Evolutionary conservation across 2,113 vertebrate species (phyloP).

Genomic region (Mobula hypostoma): DNA sequence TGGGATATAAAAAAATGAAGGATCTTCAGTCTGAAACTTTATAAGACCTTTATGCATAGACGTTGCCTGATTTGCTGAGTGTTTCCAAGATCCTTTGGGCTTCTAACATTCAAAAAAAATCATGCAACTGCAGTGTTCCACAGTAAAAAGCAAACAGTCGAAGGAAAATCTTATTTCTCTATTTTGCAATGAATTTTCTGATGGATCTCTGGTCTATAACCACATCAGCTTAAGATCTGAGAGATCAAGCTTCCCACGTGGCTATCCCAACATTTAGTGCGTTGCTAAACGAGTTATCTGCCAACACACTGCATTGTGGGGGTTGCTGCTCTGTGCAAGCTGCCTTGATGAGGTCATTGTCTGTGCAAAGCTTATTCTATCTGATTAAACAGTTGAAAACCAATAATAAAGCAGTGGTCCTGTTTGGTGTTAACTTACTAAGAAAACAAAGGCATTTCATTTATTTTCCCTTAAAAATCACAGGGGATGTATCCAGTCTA

Average conservation of each 20-base stretch:
- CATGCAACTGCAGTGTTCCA: neutral
- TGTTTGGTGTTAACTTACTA: neutral
- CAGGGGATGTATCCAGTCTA: constrained; percentile 10
- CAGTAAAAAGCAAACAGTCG: neutral
- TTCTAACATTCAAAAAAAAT: neutral
- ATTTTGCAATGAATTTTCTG: neutral
- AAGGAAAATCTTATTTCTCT: neutral
- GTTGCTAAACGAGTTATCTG: neutral
- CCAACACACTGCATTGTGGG: neutral
- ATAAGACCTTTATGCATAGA: no score
- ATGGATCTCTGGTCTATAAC: neutral
- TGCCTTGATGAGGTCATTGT: neutral
- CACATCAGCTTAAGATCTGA: neutral
- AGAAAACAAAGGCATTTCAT: constrained; percentile 8
- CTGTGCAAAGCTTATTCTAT: neutral
- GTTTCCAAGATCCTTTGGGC: neutral
- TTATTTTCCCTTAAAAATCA: constrained; percentile 25
- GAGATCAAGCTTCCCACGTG: neutral
- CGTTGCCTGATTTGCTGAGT: no score
- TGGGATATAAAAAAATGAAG: no score
- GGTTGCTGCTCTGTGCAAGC: neutral
- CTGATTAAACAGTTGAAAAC: neutral
- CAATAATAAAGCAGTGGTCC: neutral
- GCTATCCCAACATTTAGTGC: neutral
- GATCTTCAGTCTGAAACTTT: no score